Conservation (phyloP, 2,888 invertebrate species). For the Drosophila pegasa region DNA sequence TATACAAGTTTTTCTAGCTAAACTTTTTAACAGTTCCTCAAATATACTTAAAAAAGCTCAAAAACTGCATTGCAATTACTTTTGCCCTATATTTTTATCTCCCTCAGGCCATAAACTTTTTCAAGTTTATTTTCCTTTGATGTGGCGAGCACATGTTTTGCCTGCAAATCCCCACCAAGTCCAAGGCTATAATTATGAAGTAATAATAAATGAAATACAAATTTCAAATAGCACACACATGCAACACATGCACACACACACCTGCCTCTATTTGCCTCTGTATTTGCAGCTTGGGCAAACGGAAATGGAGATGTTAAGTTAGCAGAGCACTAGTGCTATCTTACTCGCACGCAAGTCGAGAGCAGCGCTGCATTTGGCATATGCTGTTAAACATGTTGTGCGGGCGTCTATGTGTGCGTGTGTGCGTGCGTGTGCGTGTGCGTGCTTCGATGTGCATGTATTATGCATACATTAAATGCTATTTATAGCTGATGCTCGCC, state of each 20-base stretch:
- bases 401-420: background rate
- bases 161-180: slow-evolving; percentile 4
- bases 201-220: slow-evolving; percentile 22
- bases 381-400: background rate
- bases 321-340: background rate
- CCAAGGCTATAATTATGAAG: slow-evolving; percentile 33
- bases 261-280: background rate
- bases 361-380: background rate
- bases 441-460: background rate
- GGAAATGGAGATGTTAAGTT: background rate
- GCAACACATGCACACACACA: background rate
- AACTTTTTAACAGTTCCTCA: too few species aligned
- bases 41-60: too few species aligned
- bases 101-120: too few species aligned
- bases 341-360: background rate
- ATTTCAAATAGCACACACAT: slow-evolving; percentile 7
- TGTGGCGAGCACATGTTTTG: background rate
- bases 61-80: background rate
- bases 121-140: slow-evolving; percentile 1
- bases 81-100: background rate
- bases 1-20: too few species aligned
- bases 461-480: slow-evolving; percentile 38
- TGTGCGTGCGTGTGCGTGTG: background rate
- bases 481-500: slow-evolving; percentile 30
- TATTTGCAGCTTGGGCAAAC: background rate